A percentile compares a stretch with the other conserved stretches of the same genome.
phyloP scores from a whole-genome alignment of 2,113 vertebrate genomes.

The Bagarius yarrelli region DNA sequence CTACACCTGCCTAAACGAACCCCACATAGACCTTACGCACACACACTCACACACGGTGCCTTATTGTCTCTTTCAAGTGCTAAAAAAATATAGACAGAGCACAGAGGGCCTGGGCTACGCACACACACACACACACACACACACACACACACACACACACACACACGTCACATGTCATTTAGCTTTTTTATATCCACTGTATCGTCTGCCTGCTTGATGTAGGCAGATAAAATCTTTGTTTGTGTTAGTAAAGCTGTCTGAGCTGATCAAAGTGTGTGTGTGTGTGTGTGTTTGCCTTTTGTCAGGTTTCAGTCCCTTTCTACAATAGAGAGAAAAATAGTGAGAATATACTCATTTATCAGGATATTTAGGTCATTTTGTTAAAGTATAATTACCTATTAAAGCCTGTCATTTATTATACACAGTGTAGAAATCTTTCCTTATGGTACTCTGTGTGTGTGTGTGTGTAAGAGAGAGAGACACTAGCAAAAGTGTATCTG shows the following conservation, averaged over 20 bases:
- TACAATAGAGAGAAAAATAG: not conserved
- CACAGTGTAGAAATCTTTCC: not conserved
- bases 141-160: conserved; percentile 43
- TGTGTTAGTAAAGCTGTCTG: conserved; percentile 29
- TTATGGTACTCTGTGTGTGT: too few relatives aligned
- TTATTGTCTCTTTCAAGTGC: conserved; percentile 56
- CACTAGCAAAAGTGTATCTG: too few relatives aligned
- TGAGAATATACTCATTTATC: not conserved
- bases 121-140: conserved; percentile 30
- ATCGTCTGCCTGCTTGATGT: conserved; percentile 39
- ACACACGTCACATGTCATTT: conserved; percentile 10
- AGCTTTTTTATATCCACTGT: conserved; percentile 20
- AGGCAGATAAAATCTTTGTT: conserved; percentile 57
- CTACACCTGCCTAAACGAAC: conserved; percentile 40
- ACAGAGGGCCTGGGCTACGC: not conserved
- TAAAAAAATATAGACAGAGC: conserved; percentile 64
- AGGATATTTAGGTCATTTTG: not conserved
- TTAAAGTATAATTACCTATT: not conserved
- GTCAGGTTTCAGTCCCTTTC: too few relatives aligned
- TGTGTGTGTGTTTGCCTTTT: not conserved
- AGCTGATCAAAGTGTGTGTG: conserved; percentile 16
- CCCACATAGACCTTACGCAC: conserved; percentile 35
- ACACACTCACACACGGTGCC: conserved; percentile 50
- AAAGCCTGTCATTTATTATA: not conserved
- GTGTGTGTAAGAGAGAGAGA: too few relatives aligned